These are phyloP conservation scores for Cephus sareptanus DNA, from an alignment of 2,888 invertebrate genomes.

Conservation along the genomic window DNA sequence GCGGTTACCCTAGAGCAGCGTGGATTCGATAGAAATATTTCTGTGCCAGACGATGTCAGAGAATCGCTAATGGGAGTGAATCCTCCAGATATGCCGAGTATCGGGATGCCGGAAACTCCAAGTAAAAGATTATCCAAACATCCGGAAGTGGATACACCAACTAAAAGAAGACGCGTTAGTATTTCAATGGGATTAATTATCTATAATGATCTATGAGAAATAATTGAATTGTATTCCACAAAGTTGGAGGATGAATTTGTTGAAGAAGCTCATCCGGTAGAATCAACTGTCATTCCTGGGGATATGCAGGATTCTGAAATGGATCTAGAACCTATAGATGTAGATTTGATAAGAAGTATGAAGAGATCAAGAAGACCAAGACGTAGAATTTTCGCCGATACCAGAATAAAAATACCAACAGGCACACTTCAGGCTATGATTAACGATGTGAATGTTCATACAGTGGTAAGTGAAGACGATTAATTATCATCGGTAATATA, in stretches of 20 bases:
- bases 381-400: not conserved
- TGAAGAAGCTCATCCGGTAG: not conserved
- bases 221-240: not conserved
- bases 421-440: not conserved
- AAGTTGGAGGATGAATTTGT: not conserved
- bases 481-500: not conserved
- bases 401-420: not conserved
- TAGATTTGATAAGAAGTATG: not conserved
- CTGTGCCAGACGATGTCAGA: conserved; percentile 2
- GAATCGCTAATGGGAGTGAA: not conserved
- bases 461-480: not conserved
- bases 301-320: not conserved
- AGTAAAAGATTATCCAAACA: conserved; percentile 15
- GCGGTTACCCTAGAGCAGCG: not conserved
- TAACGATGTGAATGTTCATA: not conserved
- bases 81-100: not conserved
- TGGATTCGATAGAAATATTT: conserved; percentile 4
- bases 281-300: not conserved
- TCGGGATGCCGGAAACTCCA: conserved; percentile 8
- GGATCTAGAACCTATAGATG: not conserved
- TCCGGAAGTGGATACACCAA: conserved; percentile 18
- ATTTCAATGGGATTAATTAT: not conserved
- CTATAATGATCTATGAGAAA: not conserved
- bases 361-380: not conserved
- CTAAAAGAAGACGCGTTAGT: conserved; percentile 26